Percentiles rank a stretch among this genome's conserved stretches.
Conservation (phyloP, 2,888 invertebrate genomes). For the Cryptophagus acutangulus region DNA sequence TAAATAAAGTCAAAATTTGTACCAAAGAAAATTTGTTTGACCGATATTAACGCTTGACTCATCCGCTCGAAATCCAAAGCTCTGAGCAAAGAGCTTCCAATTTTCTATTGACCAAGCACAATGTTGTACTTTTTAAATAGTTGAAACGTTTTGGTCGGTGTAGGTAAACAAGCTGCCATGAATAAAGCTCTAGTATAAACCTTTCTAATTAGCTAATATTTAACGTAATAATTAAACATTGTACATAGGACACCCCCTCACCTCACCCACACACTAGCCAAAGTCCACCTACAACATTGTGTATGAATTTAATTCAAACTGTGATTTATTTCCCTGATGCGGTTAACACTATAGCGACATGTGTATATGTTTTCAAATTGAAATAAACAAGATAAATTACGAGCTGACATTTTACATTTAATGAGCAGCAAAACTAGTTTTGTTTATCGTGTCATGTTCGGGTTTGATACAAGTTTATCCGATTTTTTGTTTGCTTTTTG, state of each 20-base stretch:
- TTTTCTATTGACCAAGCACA: no score
- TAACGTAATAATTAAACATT: conserved; percentile 10
- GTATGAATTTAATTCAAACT: conserved; percentile 8
- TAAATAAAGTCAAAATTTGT: no score
- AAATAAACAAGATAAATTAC: conserved; percentile 8
- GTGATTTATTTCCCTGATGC: conserved; percentile 10
- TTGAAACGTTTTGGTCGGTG: no score
- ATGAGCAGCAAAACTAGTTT: no score
- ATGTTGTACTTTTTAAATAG: no score
- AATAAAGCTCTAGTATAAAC: no score
- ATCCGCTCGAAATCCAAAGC: no score
- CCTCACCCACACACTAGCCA: background rate
- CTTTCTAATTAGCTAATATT: conserved; percentile 13
- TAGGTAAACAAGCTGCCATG: no score
- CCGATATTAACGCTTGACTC: no score
- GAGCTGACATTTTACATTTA: background rate
- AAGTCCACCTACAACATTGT: background rate
- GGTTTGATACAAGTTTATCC: background rate
- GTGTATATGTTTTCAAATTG: conserved; percentile 3
- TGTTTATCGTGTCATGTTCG: background rate
- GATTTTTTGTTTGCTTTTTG: background rate
- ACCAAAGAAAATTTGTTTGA: no score
- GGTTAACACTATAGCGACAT: conserved; percentile 7
- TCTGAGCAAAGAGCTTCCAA: no score
- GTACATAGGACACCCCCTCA: background rate